A percentile compares a stretch with the other conserved stretches of the same genome.
These are phyloP conservation scores for Rotaria socialis DNA, from an alignment of 2,888 invertebrate genomes.

Conservation along the genomic window DNA sequence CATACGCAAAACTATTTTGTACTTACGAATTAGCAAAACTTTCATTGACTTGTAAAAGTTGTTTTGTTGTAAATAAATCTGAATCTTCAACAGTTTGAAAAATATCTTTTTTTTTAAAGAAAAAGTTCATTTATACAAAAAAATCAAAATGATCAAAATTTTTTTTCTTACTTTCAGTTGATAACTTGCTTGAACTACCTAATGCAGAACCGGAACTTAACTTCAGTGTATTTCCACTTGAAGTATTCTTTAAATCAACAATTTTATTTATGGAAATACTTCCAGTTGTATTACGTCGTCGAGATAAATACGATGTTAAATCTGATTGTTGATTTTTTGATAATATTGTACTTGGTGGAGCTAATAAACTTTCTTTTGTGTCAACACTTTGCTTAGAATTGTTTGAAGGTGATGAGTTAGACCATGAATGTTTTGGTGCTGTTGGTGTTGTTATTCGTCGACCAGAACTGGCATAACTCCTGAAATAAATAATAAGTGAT, in stretches of 20 bases:
- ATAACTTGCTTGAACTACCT: neutral
- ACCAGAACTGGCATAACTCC: neutral
- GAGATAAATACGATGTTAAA: slow-evolving; percentile 2
- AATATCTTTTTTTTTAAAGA: neutral
- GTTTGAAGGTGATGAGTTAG: neutral
- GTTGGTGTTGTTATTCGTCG: slow-evolving; percentile 10
- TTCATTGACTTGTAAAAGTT: neutral
- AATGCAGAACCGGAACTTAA: neutral
- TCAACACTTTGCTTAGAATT: neutral
- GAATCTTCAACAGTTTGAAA: slow-evolving; percentile 30
- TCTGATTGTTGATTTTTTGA: neutral
- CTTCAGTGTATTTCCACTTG: neutral
- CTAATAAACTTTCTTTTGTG: neutral
- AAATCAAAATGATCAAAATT: neutral
- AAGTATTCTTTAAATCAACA: neutral
- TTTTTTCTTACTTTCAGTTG: neutral
- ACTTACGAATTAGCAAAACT: neutral
- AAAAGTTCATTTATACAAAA: neutral
- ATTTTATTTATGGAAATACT: neutral
- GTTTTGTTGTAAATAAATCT: slow-evolving; percentile 1
- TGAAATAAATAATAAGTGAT: neutral
- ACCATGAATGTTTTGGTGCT: neutral
- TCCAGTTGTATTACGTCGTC: slow-evolving; percentile 36
- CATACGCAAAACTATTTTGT: neutral
- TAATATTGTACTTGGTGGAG: neutral